These are phyloP conservation scores for Epsilonema sp. DNA, from an alignment of 2,888 invertebrate genomes.

Conservation along the genomic window DNA sequence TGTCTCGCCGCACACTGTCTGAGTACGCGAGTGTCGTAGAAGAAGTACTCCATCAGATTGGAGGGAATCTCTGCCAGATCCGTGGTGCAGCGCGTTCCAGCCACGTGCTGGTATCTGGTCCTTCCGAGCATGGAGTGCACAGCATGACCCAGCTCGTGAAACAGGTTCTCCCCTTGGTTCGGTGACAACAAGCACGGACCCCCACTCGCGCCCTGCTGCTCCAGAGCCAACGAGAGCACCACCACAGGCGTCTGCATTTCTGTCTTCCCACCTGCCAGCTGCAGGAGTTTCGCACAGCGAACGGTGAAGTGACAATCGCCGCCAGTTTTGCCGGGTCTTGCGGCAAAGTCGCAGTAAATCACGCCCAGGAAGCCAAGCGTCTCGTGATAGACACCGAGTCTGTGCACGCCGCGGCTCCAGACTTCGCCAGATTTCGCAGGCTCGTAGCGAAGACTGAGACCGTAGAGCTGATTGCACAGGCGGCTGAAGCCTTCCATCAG, in stretches of 20 bases:
- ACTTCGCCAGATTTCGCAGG: constrained; percentile 56
- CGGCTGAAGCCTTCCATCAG: constrained; percentile 92
- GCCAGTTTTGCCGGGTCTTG: constrained; percentile 68
- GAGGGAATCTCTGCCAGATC: constrained; percentile 96
- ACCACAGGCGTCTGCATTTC: constrained; percentile 15
- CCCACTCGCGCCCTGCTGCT: constrained; percentile 23
- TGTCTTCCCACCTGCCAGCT: constrained; percentile 15
- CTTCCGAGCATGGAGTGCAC: constrained; percentile 94
- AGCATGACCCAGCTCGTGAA: constrained; percentile 97
- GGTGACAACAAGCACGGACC: constrained; percentile 51
- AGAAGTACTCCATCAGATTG: constrained; percentile 95
- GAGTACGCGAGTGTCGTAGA: constrained; percentile 54
- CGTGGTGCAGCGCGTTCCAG: constrained; percentile 80
- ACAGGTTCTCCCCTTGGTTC: constrained; percentile 75
- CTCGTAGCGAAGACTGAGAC: constrained; percentile 51
- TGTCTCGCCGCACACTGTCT: constrained; percentile 31
- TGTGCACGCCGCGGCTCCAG: constrained; percentile 72
- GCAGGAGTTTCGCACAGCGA: constrained; percentile 59
- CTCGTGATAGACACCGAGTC: constrained; percentile 59
- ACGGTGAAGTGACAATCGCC: constrained; percentile 98
- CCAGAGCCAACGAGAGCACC: constrained; percentile 18
- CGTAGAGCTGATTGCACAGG: constrained; percentile 60
- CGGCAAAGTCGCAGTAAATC: constrained; percentile 92
- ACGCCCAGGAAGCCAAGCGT: constrained; percentile 50
- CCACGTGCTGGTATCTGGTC: constrained; percentile 84